These are phyloP conservation scores for Coregonus sp. DNA, from an alignment of 2,797 vertebrate species.

Conservation along the genomic window DNA sequence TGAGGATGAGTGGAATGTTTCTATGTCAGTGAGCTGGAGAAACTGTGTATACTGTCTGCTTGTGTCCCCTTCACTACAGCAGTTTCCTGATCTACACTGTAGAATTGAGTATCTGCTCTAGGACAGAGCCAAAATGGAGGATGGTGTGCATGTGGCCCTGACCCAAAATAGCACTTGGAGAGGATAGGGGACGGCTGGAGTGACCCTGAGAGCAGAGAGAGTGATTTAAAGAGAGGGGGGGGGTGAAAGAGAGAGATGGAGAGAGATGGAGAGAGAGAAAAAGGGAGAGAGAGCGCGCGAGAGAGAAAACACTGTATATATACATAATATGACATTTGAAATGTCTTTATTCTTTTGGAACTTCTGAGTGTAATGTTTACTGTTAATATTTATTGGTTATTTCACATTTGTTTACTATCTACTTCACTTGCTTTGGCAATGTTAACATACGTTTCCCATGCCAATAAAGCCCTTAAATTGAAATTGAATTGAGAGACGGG, in stretches of 20 bases:
- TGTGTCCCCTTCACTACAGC: not conserved
- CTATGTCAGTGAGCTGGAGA: slow-evolving; percentile 37
- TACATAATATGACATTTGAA: too few species aligned
- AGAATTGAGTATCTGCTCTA: too few species aligned
- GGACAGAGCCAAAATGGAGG: slow-evolving; percentile 27
- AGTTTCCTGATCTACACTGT: not conserved
- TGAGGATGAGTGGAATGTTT: slow-evolving; percentile 31
- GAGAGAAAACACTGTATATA: too few species aligned
- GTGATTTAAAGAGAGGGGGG: not conserved
- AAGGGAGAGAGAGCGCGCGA: not conserved
- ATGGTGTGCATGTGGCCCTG: slow-evolving; percentile 14
- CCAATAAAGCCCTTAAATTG: too few species aligned
- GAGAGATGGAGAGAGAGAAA: not conserved
- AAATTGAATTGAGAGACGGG: not conserved
- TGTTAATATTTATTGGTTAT: too few species aligned
- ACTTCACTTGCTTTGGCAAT: too few species aligned
- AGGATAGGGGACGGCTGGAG: not conserved
- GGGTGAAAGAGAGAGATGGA: too few species aligned
- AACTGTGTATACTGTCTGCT: slow-evolving; percentile 21
- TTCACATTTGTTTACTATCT: too few species aligned
- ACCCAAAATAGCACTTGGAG: slow-evolving; percentile 19
- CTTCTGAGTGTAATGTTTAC: too few species aligned
- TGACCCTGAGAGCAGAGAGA: not conserved
- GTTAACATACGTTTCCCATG: too few species aligned
- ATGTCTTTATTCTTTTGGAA: too few species aligned